These are phyloP conservation scores for Hypomesus transpacificus DNA, from an alignment of 2,113 vertebrate species.

Conservation along the genomic window DNA sequence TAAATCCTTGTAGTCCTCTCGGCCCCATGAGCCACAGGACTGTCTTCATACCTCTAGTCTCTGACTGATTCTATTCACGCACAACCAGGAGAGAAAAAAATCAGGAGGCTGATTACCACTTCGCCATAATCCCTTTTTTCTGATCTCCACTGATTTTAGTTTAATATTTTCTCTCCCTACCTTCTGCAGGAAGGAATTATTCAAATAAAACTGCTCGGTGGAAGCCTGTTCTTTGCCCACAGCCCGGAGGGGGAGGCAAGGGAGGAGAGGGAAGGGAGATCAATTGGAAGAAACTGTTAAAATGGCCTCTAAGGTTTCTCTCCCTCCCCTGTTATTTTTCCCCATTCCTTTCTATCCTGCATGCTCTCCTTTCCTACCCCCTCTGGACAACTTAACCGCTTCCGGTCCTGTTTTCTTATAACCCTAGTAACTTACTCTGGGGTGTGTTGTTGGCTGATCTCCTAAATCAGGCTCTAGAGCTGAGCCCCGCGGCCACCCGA, in stretches of 20 bases:
- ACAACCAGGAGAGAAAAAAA: slow-evolving; percentile 18
- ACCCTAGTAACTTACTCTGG: slow-evolving; percentile 52
- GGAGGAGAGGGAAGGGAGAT: slow-evolving; percentile 61
- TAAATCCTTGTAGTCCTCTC: background rate
- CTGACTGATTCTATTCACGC: slow-evolving; percentile 45
- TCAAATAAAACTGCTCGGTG: slow-evolving; percentile 81
- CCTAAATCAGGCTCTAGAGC: slow-evolving; percentile 29
- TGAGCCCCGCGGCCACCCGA: slow-evolving; percentile 8
- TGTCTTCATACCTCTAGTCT: too few relatives aligned
- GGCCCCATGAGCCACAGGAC: background rate
- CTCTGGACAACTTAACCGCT: slow-evolving; percentile 40
- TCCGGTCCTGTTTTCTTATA: slow-evolving; percentile 37
- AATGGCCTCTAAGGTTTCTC: slow-evolving; percentile 73
- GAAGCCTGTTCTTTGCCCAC: slow-evolving; percentile 83
- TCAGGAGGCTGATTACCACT: slow-evolving; percentile 73
- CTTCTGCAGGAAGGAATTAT: slow-evolving; percentile 77
- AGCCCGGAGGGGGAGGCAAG: slow-evolving; percentile 55
- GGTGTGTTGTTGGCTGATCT: slow-evolving; percentile 19
- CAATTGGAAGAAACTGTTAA: slow-evolving; percentile 76
- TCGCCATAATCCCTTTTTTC: slow-evolving; percentile 83
- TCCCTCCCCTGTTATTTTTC: background rate
- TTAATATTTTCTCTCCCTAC: slow-evolving; percentile 35
- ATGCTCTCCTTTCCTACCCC: slow-evolving; percentile 23
- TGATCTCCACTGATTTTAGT: slow-evolving; percentile 79
- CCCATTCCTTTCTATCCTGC: slow-evolving; percentile 6